Conservation (phyloP, 2,888 invertebrate genomes). For the Amiota minor region DNA sequence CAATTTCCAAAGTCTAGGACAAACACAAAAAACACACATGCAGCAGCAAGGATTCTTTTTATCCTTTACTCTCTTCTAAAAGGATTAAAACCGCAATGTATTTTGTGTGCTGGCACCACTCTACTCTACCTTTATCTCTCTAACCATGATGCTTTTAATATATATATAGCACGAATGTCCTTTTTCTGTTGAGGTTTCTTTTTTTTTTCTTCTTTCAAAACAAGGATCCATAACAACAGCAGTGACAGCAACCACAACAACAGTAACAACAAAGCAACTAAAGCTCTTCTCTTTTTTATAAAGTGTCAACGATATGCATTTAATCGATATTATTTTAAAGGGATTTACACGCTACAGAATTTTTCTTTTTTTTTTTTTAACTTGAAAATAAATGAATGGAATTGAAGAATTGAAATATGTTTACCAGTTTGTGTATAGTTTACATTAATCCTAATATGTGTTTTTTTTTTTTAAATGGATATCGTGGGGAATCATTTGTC, state of each 20-base stretch:
- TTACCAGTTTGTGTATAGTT: too few species aligned
- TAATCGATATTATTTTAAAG: constrained; percentile 31
- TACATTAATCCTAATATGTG: too few species aligned
- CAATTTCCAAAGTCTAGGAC: neutral
- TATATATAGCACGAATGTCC: too few species aligned
- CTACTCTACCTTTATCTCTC: too few species aligned
- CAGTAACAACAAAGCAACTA: constrained; percentile 11
- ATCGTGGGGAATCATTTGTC: too few species aligned
- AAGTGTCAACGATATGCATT: constrained; percentile 33
- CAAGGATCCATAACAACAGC: too few species aligned
- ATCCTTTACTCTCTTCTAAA: constrained; percentile 28
- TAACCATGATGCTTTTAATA: too few species aligned
- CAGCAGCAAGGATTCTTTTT: too few species aligned
- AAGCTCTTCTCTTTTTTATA: constrained; percentile 13
- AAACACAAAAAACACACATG: neutral
- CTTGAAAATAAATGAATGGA: too few species aligned
- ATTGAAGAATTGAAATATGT: too few species aligned
- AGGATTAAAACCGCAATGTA: constrained; percentile 33
- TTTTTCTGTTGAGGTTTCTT: neutral
- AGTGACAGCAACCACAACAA: neutral
- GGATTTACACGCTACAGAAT: neutral
- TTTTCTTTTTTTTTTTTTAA: too few species aligned
- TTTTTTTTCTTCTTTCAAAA: neutral
- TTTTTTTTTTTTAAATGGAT: too few species aligned
- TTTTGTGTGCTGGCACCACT: neutral